These are phyloP conservation scores for Sarcophaga carnaria DNA, from an alignment of 2,888 invertebrate genomes.

Conservation along the genomic window DNA sequence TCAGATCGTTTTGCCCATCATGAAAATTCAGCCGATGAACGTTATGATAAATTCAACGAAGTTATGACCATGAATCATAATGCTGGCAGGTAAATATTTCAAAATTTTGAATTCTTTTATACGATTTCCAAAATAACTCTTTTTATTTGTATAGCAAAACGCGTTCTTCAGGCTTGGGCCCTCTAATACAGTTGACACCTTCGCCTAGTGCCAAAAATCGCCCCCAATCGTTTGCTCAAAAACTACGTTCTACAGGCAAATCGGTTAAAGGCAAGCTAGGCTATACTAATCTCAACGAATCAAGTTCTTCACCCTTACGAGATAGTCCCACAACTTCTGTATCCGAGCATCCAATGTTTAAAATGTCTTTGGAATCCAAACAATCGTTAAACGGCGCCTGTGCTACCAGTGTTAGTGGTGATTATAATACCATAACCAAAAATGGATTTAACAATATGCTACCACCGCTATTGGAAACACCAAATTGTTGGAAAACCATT, in stretches of 20 bases:
- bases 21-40: conserved; percentile 80
- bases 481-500: conserved; percentile 97
- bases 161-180: conserved; percentile 77
- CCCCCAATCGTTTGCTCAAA: conserved; percentile 94
- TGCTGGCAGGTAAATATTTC: conserved; percentile 71
- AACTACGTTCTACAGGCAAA: conserved; percentile 91
- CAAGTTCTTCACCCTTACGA: conserved; percentile 86
- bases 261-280: conserved; percentile 89
- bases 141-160: conserved; percentile 67
- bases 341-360: conserved; percentile 79
- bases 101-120: neutral
- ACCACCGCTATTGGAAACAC: conserved; percentile 81
- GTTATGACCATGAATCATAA: conserved; percentile 76
- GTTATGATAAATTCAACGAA: conserved; percentile 82
- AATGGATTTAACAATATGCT: conserved; percentile 73
- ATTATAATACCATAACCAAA: conserved; percentile 78
- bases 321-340: conserved; percentile 85
- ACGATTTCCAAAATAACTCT: neutral
- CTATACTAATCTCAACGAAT: conserved; percentile 91
- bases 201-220: conserved; percentile 82
- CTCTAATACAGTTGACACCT: conserved; percentile 80
- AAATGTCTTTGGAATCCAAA: conserved; percentile 79
- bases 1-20: conserved; percentile 79
- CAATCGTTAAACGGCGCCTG: conserved; percentile 80
- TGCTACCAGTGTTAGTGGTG: conserved; percentile 79